Base-by-base conservation (phyloP, 2,888 invertebrate genomes). In the Dorcus parallelipipedus region DNA sequence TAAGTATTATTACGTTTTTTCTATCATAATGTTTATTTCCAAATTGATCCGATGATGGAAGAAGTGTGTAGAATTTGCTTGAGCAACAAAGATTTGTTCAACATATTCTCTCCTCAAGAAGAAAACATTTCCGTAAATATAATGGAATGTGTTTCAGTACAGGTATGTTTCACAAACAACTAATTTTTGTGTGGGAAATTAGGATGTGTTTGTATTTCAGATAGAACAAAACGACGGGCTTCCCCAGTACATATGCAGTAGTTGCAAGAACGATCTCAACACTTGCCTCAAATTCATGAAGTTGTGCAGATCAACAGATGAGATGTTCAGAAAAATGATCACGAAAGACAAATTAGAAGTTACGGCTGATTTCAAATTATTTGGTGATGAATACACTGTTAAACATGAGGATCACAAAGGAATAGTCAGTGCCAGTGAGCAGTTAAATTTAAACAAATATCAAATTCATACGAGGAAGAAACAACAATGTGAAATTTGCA, bases 191-290 rank as follows among this genome's bases (percentile, higher is more conserved):
- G 26, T 33, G 7, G 26, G 3, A 7, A 4, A 33, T 33, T 33
- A 7, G 26, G 7, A 33, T 42, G 7, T 7, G 8, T 42, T 42
- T 6, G 5, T 3, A 5, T 55, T 62, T 43, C 51, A 69, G 67
- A 53, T 67, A 26, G 45, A 52, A 47, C 43, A 61, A 49, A 49
- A 65, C 9, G 68, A 69, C 56, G 65, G 61, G 38, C 54, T 67
- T 17, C 66, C 68, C 4, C 67, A 67, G 53, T 57, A 47, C 38
- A 68, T 69, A 43, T 69, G 69, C 56, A 59, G 56, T 47, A 55
- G 47, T 7, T 69, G 69, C 50, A 56, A 57, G 26, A 50, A 59
- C 33, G 65, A 68, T 45, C 52, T 69, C 23, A 56, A 63, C 56
- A 62, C 60, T 38, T 65, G 64, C 10, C 26, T 66, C 6, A 59